phyloP scores from a whole-genome alignment of 2,113 vertebrate genomes.

The Cheilinus undulatus region DNA sequence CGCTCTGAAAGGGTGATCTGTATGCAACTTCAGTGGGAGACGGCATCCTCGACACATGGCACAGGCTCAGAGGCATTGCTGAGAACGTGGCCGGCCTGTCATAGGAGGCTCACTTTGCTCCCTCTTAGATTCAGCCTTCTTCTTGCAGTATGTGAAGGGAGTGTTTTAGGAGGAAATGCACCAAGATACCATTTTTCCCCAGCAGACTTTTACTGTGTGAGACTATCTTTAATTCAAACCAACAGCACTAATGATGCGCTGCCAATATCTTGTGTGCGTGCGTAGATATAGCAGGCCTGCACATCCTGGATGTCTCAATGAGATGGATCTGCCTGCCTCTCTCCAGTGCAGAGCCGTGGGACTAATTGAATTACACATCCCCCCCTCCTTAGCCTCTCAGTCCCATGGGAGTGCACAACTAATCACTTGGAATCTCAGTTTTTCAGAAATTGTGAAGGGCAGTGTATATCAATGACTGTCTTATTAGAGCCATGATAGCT shows the following conservation, averaged over 20 bases:
- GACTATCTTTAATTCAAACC: slow-evolving; percentile 51
- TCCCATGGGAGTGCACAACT: slow-evolving; percentile 72
- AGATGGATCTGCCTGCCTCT: slow-evolving; percentile 71
- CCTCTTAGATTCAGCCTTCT: slow-evolving; percentile 19
- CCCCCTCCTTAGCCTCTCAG: slow-evolving; percentile 46
- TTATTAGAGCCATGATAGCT: slow-evolving; percentile 15
- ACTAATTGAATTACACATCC: slow-evolving; percentile 82
- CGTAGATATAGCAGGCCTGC: slow-evolving; percentile 40
- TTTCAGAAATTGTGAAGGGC: slow-evolving; percentile 43
- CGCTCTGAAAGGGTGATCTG: slow-evolving; percentile 62
- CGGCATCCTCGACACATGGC: slow-evolving; percentile 65
- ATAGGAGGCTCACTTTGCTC: slow-evolving; percentile 41
- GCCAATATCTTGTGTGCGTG: slow-evolving; percentile 47
- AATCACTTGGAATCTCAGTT: slow-evolving; percentile 76
- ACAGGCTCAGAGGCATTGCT: slow-evolving; percentile 64
- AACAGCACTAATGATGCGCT: slow-evolving; percentile 50
- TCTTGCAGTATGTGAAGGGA: slow-evolving; percentile 24
- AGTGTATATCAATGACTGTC: slow-evolving; percentile 23
- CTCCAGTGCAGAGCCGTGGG: slow-evolving; percentile 71
- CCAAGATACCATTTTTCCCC: slow-evolving; percentile 26
- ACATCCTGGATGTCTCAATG: slow-evolving; percentile 52
- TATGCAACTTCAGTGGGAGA: slow-evolving; percentile 65
- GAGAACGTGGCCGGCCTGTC: slow-evolving; percentile 58
- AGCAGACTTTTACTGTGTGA: slow-evolving; percentile 30
- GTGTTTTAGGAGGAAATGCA: slow-evolving; percentile 36